Base-by-base conservation (phyloP, 2,888 invertebrate genomes). In the Mythimna impura region DNA sequence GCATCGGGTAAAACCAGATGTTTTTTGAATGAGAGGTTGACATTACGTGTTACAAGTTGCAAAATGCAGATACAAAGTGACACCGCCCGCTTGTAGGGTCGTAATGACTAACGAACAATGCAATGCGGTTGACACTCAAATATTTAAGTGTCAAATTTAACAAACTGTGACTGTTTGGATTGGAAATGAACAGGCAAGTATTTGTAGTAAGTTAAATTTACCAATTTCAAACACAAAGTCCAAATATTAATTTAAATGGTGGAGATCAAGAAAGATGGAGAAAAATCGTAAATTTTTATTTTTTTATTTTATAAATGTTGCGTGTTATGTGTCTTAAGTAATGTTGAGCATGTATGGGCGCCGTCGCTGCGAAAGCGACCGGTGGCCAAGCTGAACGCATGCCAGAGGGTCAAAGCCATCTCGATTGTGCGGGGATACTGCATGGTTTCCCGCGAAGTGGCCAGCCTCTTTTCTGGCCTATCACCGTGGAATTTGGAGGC, bases 101-200 rank as follows among this genome's bases (percentile, higher is more conserved):
- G 25, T 63, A 43, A 43, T 52, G 40, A 61, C 61, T 76, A 76
- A 66, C 52, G 62, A 72, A 57, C 66, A 72, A 62, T 76, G 34
- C 54, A 43, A n/a, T 54, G 43, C 17, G 36, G 43, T 76, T 76
- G 17, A 62, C 25, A 34, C 43, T 64, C 20, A 30, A 64, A 62
- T 71, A 40, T 65, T 66, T 55, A 57, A 62, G 22, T 71, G 25
- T 52, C 40, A 12, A 76, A 66, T 52, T 52, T 20, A 57, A 62
- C 50, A 57, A 64, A 64, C 50, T 55, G 34, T 58, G 10, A 58
- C 25, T 34, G 1, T 52, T 58, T 70, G 47, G 1, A 6, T n/a
- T 70, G 47, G 1, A 6, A 17, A 62, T 52, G 50, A 8, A 8
- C 67, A 9, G 9, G 12, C 2, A 43, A 64, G n/a, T 25, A 14